Evolutionary conservation across 2,113 vertebrate genomes (phyloP).

Genomic region (Glaucidium brasilianum): DNA sequence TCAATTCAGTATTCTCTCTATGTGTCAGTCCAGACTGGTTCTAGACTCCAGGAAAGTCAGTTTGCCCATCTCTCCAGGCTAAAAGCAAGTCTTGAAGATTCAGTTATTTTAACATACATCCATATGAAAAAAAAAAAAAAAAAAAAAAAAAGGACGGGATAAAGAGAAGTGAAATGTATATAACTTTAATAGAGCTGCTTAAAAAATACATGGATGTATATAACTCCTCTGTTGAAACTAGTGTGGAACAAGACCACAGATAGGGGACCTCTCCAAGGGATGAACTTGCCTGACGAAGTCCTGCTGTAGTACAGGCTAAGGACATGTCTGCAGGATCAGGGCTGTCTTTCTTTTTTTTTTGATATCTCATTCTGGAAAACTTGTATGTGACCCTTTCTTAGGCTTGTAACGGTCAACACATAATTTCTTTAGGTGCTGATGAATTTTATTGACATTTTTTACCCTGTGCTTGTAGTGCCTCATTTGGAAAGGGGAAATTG

Average conservation of each 20-base stretch:
- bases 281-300: not conserved
- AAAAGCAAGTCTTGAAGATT: not conserved
- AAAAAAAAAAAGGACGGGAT: not conserved
- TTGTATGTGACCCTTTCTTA: not conserved
- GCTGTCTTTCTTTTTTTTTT: not conserved
- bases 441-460: not conserved
- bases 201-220: not conserved
- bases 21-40: not conserved
- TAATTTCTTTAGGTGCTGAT: not conserved
- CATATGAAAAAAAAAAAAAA: not conserved
- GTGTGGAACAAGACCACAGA: not conserved
- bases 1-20: not conserved
- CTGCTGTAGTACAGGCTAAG: not conserved
- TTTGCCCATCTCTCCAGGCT: not conserved
- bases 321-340: not conserved
- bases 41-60: not conserved
- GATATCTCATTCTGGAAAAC: not conserved
- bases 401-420: not conserved
- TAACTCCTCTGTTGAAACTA: not conserved
- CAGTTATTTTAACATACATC: not conserved
- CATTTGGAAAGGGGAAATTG: not conserved
- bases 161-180: not conserved
- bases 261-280: rapidly evolving
- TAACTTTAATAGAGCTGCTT: not conserved
- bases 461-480: not conserved